Evolutionary conservation across 2,797 vertebrate species (phyloP).

Genomic region (Peromyscus eremicus): DNA sequence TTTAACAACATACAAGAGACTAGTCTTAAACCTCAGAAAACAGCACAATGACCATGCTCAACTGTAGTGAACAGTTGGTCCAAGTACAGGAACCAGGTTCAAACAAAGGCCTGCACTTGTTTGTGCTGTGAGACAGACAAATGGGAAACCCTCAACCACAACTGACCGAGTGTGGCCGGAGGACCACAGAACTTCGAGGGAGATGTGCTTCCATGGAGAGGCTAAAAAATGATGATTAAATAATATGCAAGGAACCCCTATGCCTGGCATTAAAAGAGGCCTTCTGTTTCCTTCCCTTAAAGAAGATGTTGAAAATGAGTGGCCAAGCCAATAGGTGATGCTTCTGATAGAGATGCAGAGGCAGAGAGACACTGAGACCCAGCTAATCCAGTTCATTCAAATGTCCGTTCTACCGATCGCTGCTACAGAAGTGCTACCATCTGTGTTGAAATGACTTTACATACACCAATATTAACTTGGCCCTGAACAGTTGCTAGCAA

Average conservation of each 20-base stretch:
- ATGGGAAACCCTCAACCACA: conserved; percentile 77
- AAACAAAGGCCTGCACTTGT: conserved; percentile 62
- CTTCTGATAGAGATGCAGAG: neutral
- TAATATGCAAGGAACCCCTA: neutral
- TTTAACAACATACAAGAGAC: conserved; percentile 23
- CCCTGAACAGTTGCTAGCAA: neutral
- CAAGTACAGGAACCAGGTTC: conserved; percentile 70
- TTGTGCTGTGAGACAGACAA: conserved; percentile 45
- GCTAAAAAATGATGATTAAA: conserved; percentile 31
- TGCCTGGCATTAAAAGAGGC: neutral
- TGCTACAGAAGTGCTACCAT: neutral
- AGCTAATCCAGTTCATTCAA: neutral
- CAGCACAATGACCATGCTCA: neutral
- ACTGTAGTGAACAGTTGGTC: conserved; percentile 59
- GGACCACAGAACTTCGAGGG: conserved; percentile 49
- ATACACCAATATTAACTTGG: neutral
- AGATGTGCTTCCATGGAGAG: conserved; percentile 50
- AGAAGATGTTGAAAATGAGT: neutral
- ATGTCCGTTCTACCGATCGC: neutral
- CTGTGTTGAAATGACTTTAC: neutral
- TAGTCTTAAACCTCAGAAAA: conserved; percentile 47
- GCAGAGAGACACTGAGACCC: neutral
- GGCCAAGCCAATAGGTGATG: neutral
- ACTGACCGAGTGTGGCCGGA: conserved; percentile 60
- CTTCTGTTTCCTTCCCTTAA: conserved; percentile 53